Percentiles rank a stretch among this genome's conserved stretches.
phyloP scores from a whole-genome alignment of 2,113 vertebrate genomes.

The Engystomops pustulosus region DNA sequence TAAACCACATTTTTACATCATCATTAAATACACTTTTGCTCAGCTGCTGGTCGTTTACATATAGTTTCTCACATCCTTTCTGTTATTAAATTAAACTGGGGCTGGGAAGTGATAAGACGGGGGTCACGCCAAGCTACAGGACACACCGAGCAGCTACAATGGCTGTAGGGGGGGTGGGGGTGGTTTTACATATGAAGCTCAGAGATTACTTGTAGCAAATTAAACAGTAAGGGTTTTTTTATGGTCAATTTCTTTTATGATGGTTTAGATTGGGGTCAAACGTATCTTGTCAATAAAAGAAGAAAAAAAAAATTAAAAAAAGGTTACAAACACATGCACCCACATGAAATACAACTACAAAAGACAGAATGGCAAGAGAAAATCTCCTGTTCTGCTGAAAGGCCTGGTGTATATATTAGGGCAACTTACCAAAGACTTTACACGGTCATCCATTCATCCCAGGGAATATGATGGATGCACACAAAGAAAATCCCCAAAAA shows the following conservation, averaged over 20 bases:
- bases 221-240: not conserved
- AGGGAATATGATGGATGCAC: not conserved
- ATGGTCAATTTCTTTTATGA: not conserved
- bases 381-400: slow-evolving; percentile 9
- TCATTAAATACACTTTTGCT: slow-evolving; percentile 73
- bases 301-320: slow-evolving; percentile 21
- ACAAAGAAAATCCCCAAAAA: not conserved
- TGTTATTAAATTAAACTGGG: slow-evolving; percentile 70
- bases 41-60: slow-evolving; percentile 66
- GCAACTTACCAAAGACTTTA: not conserved
- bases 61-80: slow-evolving; percentile 70
- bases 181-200: not conserved
- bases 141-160: slow-evolving; percentile 67
- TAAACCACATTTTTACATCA: slow-evolving; percentile 71
- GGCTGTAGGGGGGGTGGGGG: not conserved
- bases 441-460: not conserved
- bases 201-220: not conserved
- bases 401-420: not conserved
- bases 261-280: not conserved
- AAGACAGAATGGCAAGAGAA: slow-evolving; percentile 74
- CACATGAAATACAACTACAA: slow-evolving; percentile 66
- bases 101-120: no score
- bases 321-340: slow-evolving; percentile 66
- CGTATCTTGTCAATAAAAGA: not conserved
- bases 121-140: slow-evolving; percentile 73